A percentile compares a stretch with the other conserved stretches of the same genome.
Conservation (phyloP, 2,113 vertebrate genomes). For the Tetrao urogallus region DNA sequence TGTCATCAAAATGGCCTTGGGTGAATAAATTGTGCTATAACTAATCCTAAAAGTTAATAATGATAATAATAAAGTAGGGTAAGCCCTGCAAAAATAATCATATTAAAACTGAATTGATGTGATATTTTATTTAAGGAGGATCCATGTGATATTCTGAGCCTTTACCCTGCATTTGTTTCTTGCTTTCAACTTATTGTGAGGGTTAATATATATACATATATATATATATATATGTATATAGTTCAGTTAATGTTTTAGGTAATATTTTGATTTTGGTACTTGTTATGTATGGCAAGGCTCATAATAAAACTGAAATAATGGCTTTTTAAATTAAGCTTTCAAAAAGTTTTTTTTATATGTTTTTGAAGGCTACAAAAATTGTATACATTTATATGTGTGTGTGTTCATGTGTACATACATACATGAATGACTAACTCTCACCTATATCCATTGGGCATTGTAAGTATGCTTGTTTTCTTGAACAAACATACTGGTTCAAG, state of each 20-base stretch:
- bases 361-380: neutral
- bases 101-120: constrained; percentile 31
- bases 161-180: constrained; percentile 29
- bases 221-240: neutral
- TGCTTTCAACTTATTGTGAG: neutral
- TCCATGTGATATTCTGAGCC: constrained; percentile 32
- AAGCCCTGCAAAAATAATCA: constrained; percentile 45
- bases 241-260: neutral
- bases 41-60: neutral
- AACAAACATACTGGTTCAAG: neutral
- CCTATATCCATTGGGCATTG: neutral
- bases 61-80: neutral
- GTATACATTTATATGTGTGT: neutral
- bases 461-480: neutral
- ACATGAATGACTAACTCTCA: neutral
- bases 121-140: constrained; percentile 42
- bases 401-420: neutral
- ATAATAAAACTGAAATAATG: neutral
- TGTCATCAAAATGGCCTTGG: constrained; percentile 8
- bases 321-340: neutral
- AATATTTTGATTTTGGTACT: neutral
- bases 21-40: neutral
- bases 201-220: neutral
- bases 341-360: neutral
- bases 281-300: neutral